Evolutionary conservation across 2,797 vertebrate genomes (phyloP), one percentile per base, ranked within the genome.

Genomic region (Tauraco hartlaubi): DNA sequence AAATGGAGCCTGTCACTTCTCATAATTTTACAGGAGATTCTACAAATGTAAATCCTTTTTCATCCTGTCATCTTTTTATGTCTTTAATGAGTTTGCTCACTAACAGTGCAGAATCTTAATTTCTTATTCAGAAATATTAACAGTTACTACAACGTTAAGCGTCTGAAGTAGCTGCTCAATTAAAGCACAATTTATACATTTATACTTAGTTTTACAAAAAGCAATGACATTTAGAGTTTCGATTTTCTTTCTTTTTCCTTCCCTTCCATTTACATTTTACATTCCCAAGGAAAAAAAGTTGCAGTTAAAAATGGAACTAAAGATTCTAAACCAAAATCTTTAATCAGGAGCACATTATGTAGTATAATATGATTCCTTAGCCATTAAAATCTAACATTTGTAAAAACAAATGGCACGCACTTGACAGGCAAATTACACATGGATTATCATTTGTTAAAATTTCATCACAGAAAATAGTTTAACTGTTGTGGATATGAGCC

Each of bases 41-140:
- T 97, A 96, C 97, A 97, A 98, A 98, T 97, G 95, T 97, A 98
- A 98, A 98, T 97, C 97, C 95, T 98, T 98, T 98, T 97, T 98
- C 96, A 98, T 97, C 96, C 96, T 97, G 97, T 96, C 97, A 97
- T 93, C 89, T 96, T 98, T 98, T 98, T 97, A 98, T 95, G 92
- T 96, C 94, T 96, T 97, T 98, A 98, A 98, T 98, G 97, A 98
- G 97, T 97, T 97, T 98, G 95, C 96, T 97, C 96, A 95, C 95
- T 96, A 97, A 97, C 94, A 94, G 96, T 74, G 61, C 81, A 96
- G 97, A 98, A 97, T 98, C 96, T 97, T 97, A 98, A 98, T 98
- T 97, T 97, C 90, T 90, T 83, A 96, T 97, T 97, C 92, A 96
- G 94, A 98, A 98, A 97, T 97, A 97, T 97, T 98, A 98, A 81